phyloP scores from a whole-genome alignment of 2,113 vertebrate species.

The Ceyx margarethae region DNA sequence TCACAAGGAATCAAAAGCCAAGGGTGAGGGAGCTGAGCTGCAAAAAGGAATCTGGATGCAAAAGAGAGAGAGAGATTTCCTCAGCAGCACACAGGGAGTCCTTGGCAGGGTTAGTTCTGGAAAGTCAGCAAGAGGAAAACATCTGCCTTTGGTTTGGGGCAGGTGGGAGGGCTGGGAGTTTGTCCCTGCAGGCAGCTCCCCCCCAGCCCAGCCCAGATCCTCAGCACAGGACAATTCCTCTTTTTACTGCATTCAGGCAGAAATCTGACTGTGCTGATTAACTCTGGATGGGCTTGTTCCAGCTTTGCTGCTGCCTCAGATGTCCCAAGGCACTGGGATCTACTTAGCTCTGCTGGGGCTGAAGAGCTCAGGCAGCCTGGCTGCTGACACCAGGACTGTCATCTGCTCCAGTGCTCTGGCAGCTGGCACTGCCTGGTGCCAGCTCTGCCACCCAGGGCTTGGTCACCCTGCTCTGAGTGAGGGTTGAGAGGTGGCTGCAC shows the following conservation, averaged over 20 bases:
- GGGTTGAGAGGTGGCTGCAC: background rate
- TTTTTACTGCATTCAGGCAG: background rate
- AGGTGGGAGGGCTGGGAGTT: background rate
- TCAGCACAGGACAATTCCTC: accelerated
- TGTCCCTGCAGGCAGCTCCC: background rate
- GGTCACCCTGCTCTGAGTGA: no score
- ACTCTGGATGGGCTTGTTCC: background rate
- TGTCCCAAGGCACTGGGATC: background rate
- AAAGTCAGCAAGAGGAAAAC: background rate
- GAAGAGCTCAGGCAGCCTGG: background rate
- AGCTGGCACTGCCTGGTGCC: background rate
- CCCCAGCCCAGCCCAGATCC: background rate
- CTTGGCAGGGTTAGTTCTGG: background rate
- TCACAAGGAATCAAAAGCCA: background rate
- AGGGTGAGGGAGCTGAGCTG: background rate
- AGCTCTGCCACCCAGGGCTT: background rate
- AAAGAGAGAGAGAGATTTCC: background rate
- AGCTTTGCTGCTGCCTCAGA: background rate
- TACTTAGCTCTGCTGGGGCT: background rate
- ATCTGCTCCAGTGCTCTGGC: background rate
- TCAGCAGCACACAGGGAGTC: background rate
- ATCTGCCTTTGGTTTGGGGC: background rate
- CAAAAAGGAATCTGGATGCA: background rate
- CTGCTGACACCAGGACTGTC: accelerated
- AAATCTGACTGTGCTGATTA: background rate